Evolutionary conservation across 2,113 vertebrate species (phyloP).

Genomic region (Scalopus aquaticus): DNA sequence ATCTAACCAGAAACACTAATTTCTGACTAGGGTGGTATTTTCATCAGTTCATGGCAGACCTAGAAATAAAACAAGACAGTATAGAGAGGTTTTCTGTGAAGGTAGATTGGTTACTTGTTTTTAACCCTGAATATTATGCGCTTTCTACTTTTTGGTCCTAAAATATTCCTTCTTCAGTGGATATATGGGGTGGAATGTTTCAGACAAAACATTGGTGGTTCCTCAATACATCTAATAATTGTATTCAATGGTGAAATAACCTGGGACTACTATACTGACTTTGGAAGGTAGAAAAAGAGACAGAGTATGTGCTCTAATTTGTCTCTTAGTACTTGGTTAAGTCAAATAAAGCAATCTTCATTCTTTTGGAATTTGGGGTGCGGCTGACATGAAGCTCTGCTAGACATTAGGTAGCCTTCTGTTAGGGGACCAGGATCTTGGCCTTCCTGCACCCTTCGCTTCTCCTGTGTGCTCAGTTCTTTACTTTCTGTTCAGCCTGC

Average conservation of each 20-base stretch:
- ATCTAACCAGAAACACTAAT: not conserved
- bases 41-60: not conserved
- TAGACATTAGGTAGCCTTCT: not conserved
- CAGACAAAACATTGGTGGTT: not conserved
- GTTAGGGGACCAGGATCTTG: not conserved
- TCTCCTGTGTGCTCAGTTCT: not conserved
- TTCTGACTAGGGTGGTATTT: not conserved
- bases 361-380: not conserved
- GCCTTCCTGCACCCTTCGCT: not conserved
- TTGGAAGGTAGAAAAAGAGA: not conserved
- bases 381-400: not conserved
- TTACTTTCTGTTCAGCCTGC: not conserved
- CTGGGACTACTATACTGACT: not conserved
- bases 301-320: not conserved
- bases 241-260: not conserved
- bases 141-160: not conserved
- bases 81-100: not conserved
- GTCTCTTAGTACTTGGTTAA: not conserved
- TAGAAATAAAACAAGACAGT: conserved; percentile 24
- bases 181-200: not conserved
- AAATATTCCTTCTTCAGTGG: conserved; percentile 2
- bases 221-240: not conserved
- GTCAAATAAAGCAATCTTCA: not conserved
- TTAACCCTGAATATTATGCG: not conserved
- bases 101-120: not conserved